Evolutionary conservation across 2,888 invertebrate genomes (phyloP), one percentile per base, ranked within the genome.

Genomic region (Andrena praecox): DNA sequence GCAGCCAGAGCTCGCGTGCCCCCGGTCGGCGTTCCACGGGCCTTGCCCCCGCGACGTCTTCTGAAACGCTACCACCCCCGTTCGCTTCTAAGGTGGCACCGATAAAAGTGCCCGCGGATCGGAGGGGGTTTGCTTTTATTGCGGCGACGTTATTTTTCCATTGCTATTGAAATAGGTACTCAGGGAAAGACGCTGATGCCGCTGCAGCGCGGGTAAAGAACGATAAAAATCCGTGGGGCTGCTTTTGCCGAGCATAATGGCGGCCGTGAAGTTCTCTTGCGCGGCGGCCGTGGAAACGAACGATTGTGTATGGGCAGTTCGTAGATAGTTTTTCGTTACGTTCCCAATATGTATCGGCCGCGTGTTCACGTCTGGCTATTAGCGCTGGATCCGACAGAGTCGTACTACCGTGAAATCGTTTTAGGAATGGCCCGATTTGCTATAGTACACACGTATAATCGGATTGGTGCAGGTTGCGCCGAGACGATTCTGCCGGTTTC

Each of bases 101-200:
- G 73, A 84, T 84, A 84, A 77, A 77, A 80, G 69, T 72, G 77
- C 72, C 80, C 50, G 16, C 42, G 42, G 59, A 80, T 80, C 73
- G 73, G 72, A 16, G 60, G 20, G 52, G 75, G 84, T 75, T 85
- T 85, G 77, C 62, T 72, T 77, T 85, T 84, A 85, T 72, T 78
- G 70, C 80, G 50, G 2, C 63, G 63, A 68, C 70, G 75, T 85
- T 85, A 84, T 81, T 85, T 85, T 81, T 84, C 85, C 75, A 84
- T 85, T 73, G 76, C 85, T 81, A 85, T 85, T 78, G 78, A 84
- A 81, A 84, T 81, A 75, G 81, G 68, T 75, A 77, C 84, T 78
- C 72, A 71, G 12, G 56, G 31, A 60, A 76, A 76, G 78, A 85
- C 78, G 78, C 78, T 81, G 85, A 81, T 81, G 73, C 31, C 77